Percentiles rank a stretch among this genome's conserved stretches.
Conservation (phyloP, 1,140 invertebrate species). For the Maniola jurtina region DNA sequence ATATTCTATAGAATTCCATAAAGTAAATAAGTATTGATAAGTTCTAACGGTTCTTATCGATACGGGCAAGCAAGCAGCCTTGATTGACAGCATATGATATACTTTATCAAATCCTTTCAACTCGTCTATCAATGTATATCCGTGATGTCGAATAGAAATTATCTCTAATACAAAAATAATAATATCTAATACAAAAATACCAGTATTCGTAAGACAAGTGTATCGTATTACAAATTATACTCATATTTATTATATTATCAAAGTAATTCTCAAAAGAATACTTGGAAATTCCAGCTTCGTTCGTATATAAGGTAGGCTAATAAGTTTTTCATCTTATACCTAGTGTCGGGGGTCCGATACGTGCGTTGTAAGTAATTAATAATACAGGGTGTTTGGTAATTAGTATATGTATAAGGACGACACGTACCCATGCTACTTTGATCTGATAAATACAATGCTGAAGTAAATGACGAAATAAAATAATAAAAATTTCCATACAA, state of each 20-base stretch:
- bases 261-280: not conserved
- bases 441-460: no score
- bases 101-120: conserved; percentile 5
- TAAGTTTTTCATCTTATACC: no score
- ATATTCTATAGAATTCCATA: no score
- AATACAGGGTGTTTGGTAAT: no score
- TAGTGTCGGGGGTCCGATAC: no score
- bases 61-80: not conserved
- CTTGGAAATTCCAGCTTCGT: not conserved
- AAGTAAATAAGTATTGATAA: no score
- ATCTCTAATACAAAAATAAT: not conserved
- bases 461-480: no score
- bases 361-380: no score
- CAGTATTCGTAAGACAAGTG: not conserved
- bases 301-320: no score
- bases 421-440: no score
- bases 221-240: not conserved
- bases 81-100: conserved; percentile 9
- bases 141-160: conserved; percentile 4
- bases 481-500: no score
- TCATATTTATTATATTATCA: not conserved
- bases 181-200: conserved; percentile 4
- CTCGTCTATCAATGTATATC: conserved; percentile 9
- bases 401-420: no score
- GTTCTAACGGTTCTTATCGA: conserved; percentile 3